Evolutionary conservation across 1,140 invertebrate genomes (phyloP).

Genomic region (Aradophagus sp.): DNA sequence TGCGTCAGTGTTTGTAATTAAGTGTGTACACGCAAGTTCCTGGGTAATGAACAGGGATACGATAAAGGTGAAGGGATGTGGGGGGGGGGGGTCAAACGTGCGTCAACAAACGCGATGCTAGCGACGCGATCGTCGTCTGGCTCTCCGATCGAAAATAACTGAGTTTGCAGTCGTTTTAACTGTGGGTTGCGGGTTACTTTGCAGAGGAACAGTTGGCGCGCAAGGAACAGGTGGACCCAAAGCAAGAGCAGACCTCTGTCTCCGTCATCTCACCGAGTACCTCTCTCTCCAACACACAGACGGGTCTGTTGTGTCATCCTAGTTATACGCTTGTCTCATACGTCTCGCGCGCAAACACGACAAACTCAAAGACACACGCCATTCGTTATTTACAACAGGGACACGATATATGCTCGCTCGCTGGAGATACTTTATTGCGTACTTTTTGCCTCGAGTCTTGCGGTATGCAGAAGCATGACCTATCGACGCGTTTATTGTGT

Average conservation of each 20-base stretch:
- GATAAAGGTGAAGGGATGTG: background rate
- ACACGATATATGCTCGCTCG: conserved; percentile 5
- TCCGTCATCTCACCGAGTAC: conserved; percentile 70
- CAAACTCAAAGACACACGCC: conserved; percentile 33
- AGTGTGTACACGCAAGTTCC: conserved; percentile 27
- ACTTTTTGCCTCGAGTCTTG: conserved; percentile 15
- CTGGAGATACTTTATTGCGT: conserved; percentile 18
- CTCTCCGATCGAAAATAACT: conserved; percentile 8
- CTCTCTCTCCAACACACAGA: conserved; percentile 71
- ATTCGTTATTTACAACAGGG: conserved; percentile 27
- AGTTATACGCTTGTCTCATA: conserved; percentile 65
- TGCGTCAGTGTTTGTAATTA: conserved; percentile 10
- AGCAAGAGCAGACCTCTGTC: conserved; percentile 68
- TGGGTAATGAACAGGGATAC: background rate
- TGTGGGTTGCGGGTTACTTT: conserved; percentile 72
- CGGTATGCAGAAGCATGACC: conserved; percentile 28
- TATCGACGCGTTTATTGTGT: conserved; percentile 1
- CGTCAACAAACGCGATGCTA: background rate
- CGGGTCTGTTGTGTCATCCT: conserved; percentile 74
- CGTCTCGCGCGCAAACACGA: conserved; percentile 40
- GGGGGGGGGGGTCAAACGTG: conserved; percentile 3
- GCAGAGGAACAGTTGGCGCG: conserved; percentile 71
- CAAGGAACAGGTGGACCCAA: conserved; percentile 70
- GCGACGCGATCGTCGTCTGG: conserved; percentile 1
- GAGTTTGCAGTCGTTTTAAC: conserved; percentile 64